phyloP scores from a whole-genome alignment of 2,888 invertebrate genomes.

The Limnephilus rhombicus region DNA sequence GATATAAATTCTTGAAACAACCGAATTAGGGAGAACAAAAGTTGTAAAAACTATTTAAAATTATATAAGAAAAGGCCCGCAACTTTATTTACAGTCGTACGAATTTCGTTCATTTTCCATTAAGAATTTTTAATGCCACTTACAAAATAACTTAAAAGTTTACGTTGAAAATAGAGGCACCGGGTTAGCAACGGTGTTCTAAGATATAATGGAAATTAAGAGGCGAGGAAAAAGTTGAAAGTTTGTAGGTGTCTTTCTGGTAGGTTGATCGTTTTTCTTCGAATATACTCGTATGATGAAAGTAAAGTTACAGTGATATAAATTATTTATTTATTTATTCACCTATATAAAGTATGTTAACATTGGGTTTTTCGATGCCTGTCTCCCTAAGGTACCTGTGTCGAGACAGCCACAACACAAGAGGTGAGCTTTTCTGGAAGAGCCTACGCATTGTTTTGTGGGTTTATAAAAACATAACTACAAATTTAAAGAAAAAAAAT shows the following conservation, averaged over 20 bases:
- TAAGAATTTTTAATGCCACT: background rate
- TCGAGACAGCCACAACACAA: background rate
- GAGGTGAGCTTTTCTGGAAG: background rate
- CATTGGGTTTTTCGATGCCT: too few relatives aligned
- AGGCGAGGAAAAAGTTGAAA: background rate
- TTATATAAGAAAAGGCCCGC: background rate
- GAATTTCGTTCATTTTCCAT: background rate
- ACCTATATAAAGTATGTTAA: too few relatives aligned
- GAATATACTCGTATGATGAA: background rate
- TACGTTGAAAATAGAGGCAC: background rate
- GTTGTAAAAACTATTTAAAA: background rate
- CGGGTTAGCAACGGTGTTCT: background rate
- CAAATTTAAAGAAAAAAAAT: too few relatives aligned
- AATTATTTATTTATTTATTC: too few relatives aligned
- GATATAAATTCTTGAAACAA: background rate
- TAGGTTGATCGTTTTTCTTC: background rate
- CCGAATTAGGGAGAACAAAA: background rate
- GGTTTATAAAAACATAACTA: too few relatives aligned
- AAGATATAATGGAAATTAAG: background rate
- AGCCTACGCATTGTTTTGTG: background rate
- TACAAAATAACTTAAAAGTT: background rate
- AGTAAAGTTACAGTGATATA: background rate
- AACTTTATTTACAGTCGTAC: conserved; percentile 1
- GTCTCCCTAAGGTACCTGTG: too few relatives aligned
- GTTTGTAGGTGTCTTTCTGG: background rate